Evolutionary conservation across 2,888 invertebrate species (phyloP), one percentile per base, ranked within the genome.

Genomic region (Amblyjoppa proteus): DNA sequence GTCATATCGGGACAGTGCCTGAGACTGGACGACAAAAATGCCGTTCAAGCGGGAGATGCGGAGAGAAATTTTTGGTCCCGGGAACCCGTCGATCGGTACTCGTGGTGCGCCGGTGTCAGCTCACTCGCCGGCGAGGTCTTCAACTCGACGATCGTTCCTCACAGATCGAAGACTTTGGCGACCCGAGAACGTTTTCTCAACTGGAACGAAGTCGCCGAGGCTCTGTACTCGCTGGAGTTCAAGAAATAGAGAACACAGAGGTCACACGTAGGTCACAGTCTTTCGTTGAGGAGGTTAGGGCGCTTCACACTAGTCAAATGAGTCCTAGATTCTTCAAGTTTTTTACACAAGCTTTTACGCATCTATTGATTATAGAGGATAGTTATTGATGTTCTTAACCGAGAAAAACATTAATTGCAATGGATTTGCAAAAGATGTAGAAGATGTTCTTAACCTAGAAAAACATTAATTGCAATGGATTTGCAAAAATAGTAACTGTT

Each of bases 61-160:
- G 76, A 77, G 53, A 68, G 68, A 20, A 61, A 66, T n/a, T 77
- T 77, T 56, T 77, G 76, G 76, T 77, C 53, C 0, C 45, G 75
- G 7, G 75, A 76, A 34, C 49, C 20, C 31, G 7, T 76, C n/a
- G 75, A 76, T 51, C 49, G 53, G 25, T 38, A 71, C 38, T 71
- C 71, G 5, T 71, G 53, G 53, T 71, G 71, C 38, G 53, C 53
- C 25, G 75, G 76, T 1, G 76, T 51, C 5, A 53, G 25, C 25
- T 28, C 76, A 20, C 66, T 77, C 20, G 76, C 68, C 38, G 76
- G 68, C 3, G 76, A 77, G 56, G 68, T 77, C 6, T 77, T 68
- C 13, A 68, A 77, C 51, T 76, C 75, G 13, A 51, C 64, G 28
- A 51, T 76, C n/a, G 75, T 76, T n/a, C 75, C 75, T 49, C 75